Evolutionary conservation across 1,140 invertebrate species (phyloP), one percentile per base, ranked within the genome.

Genomic region (Eumeta japonica): DNA sequence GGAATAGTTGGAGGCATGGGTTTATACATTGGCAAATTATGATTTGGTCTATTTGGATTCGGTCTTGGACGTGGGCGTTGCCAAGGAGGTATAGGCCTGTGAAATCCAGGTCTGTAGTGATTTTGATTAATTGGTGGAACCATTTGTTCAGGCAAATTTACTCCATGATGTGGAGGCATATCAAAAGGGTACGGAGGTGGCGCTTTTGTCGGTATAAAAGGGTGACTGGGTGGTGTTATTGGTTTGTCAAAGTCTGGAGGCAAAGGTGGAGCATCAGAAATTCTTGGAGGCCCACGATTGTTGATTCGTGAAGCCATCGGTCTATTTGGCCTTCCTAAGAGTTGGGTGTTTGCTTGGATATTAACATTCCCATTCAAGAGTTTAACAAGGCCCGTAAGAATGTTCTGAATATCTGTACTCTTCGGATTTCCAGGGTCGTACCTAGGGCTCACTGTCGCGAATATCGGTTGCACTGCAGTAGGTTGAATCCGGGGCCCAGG

Each of bases 321-420:
- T 28, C 82, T 74, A 15, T 77, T 68, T 1, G 79, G 79, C 35
- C 78, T 59, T 3, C 75, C 60, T n/a, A 67, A 43, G 14, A 78
- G 57, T 32, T 80, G 79, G 0, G 81, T 83, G 50, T 88, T 87
- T 0, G 83, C 82, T 48, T 87, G 84, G 0, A 87, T 85, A 49
- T 91, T 89, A 0, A 91, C 89, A 49, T 93, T 92, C 1, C 90
- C 90, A 50, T 93, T 92, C 1, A 94, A 67, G 1, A 94, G 63
- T 61, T 93, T 92, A 0, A 94, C 89, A 20, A 94, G 89, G 9
- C 90, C 90, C 4, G 89, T 90, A 33, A 94, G 90, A 10, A 94
- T 92, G 54, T 93, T 91, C 63, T 93, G 88, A 36, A 93, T 91
- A 61, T 92, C 89, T 12, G 87, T 86, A 60, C 83, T 85, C 3